These are phyloP conservation scores for Epizoanthus illoricatus DNA, from an alignment of 92 coral and sea anemone species.

Conservation along the genomic window DNA sequence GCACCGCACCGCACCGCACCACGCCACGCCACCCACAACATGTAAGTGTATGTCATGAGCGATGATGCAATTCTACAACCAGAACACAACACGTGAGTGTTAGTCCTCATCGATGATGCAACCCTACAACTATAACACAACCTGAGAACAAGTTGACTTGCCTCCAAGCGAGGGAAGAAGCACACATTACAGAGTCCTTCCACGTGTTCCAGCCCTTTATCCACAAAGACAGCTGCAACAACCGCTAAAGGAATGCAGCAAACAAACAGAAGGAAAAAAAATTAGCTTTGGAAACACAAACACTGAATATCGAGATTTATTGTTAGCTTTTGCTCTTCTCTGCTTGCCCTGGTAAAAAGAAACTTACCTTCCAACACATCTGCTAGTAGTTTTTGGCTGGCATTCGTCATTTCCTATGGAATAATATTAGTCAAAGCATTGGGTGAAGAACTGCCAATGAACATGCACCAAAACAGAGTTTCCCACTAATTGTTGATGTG, in stretches of 20 bases:
- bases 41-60: too few species aligned
- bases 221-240: slow-evolving; percentile 91
- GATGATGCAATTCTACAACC: too few species aligned
- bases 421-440: not conserved
- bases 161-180: slow-evolving; percentile 95
- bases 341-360: not conserved
- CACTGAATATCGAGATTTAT: not conserved
- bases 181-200: slow-evolving; percentile 88
- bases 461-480: too few species aligned
- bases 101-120: not conserved
- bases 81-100: not conserved
- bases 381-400: slow-evolving; percentile 85
- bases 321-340: not conserved
- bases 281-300: not conserved
- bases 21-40: too few species aligned
- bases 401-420: slow-evolving; percentile 62
- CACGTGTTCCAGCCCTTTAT: slow-evolving; percentile 88
- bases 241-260: slow-evolving; percentile 60
- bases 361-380: slow-evolving; percentile 90
- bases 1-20: too few species aligned
- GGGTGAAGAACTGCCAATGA: too few species aligned
- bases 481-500: too few species aligned
- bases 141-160: slow-evolving; percentile 29
- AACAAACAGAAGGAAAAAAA: not conserved
- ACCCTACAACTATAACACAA: not conserved